Evolutionary conservation across 2,888 invertebrate species (phyloP), one percentile per base, ranked within the genome.

Genomic region (Lycia hirtaria): DNA sequence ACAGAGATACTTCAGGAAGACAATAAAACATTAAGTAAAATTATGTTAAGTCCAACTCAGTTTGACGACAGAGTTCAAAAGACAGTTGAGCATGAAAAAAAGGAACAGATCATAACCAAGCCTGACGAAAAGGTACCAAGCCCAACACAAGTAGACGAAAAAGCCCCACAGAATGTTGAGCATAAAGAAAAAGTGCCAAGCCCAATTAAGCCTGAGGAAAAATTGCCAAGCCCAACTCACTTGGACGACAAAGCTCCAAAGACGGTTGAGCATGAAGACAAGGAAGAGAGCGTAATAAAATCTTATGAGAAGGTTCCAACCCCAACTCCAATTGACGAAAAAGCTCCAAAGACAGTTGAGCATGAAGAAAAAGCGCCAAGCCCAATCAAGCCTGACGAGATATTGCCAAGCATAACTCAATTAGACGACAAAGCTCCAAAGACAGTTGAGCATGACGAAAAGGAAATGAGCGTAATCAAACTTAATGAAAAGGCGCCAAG

Each of bases 301-400:
- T 44, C 58, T 6, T 24, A 37, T 15, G 66, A 54, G 9, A 65
- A 64, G 10, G 61, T 32, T 3, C 50, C 53, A 0, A 67, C 54
- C 32, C 62, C 60, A 3, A 51, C 0, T 56, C 58, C 0, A 63
- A 48, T 14, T 40, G 26, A 2, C 30, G 38, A 1, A 15, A n/a
- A n/a, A n/a, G n/a, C n/a, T n/a, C n/a, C n/a, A n/a, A n/a, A n/a
- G n/a, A n/a, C n/a, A n/a, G n/a, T n/a, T 0, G 44, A 43, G 6
- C 19, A 19, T 4, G 59, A 67, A 3, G 66, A 4, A 35, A 56
- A 38, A 22, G 3, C 3, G 17, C 40, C 60, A 2, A 59, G 40
- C 19, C 55, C 64, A 0, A 30, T 49, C 0, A 19, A 49, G 4
- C 19, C 37, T 2, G 15, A 7, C 1, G 37, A 37, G 3, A 37